Base-by-base conservation (phyloP, 2,797 vertebrate genomes). In the Hydrocynus forskahlii region DNA sequence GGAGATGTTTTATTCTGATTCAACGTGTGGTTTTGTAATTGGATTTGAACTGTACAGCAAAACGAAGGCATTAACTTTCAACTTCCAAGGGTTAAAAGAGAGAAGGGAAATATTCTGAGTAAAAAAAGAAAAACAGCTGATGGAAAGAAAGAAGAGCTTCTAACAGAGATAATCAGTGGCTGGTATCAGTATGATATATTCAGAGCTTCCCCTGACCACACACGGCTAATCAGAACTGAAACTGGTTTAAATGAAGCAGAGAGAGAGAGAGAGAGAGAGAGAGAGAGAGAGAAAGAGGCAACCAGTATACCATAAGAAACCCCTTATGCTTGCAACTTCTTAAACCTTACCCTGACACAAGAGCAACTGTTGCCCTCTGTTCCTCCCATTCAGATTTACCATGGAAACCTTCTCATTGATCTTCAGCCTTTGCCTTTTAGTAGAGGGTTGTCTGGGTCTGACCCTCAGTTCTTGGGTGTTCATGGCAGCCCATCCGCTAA, bases 401-500 rank as follows among this genome's bases (percentile, higher is more conserved):
- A 43, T 7, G 10, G 29, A 54, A 64, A 77, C 43, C n/a, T 25
- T 13, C 60, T 45, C 75, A 52, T n/a, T 80, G 60, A 77, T 70
- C 78, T 60, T 16, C 71, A 19, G 48, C 19, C 63, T 45, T 59
- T 54, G 62, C 62, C 35, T 80, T 23, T 13, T 54, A 57, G 14
- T 73, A 35, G 17, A 43, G 45, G 16, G 29, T 21, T 68, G 25
- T 67, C 23, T 13, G 5, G 48, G 19, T 55, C 67, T 40, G 45
- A 45, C 29, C 63, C 38, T 43, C 52, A 72, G 50, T 52, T 50
- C 23, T 23, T 19, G 69, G 57, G 55, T 71, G 74, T 45, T 71
- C 29, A 70, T 63, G 74, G n/a, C 7, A 21, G 66, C n/a, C 48
- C 23, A 35, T 48, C 19, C 52, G 83, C 71, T 79, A 17, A 77